Evolutionary conservation across 1,140 invertebrate species (phyloP).

Genomic region (Neodiprion fabricii): DNA sequence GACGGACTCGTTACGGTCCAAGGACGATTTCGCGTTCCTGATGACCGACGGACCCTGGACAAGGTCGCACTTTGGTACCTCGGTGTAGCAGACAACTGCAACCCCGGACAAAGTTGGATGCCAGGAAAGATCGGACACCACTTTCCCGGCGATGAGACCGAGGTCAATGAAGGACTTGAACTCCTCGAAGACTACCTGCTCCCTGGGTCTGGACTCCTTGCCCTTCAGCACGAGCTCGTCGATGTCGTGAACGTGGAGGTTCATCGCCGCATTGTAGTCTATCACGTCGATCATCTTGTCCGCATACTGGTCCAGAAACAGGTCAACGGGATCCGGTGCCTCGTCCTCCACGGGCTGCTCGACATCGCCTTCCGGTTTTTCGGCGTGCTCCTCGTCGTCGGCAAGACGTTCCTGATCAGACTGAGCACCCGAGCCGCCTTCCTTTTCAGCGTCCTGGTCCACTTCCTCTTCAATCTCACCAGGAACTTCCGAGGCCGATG

Average conservation of each 20-base stretch:
- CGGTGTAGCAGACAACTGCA: constrained; percentile 69
- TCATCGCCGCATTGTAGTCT: constrained; percentile 65
- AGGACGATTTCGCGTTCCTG: not conserved
- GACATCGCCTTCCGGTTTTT: constrained; percentile 18
- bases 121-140: constrained; percentile 68
- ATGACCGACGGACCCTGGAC: constrained; percentile 4
- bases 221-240: constrained; percentile 54
- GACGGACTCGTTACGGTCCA: constrained; percentile 24
- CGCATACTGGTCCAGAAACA: constrained; percentile 33
- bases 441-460: constrained; percentile 19
- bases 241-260: constrained; percentile 71
- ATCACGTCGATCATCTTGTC: constrained; percentile 50
- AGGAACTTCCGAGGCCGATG: not conserved
- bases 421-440: constrained; percentile 14
- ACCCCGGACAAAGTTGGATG: constrained; percentile 68
- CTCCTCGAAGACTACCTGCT: constrained; percentile 60
- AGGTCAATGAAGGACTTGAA: constrained; percentile 66
- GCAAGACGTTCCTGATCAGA: constrained; percentile 1
- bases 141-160: constrained; percentile 62
- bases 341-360: constrained; percentile 22
- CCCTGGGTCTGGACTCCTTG: not conserved
- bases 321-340: constrained; percentile 21
- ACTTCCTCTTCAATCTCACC: constrained; percentile 11
- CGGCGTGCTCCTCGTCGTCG: constrained; percentile 18
- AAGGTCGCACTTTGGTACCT: constrained; percentile 36